phyloP scores from a whole-genome alignment of 2,888 invertebrate species.

The Erebia ligea region DNA sequence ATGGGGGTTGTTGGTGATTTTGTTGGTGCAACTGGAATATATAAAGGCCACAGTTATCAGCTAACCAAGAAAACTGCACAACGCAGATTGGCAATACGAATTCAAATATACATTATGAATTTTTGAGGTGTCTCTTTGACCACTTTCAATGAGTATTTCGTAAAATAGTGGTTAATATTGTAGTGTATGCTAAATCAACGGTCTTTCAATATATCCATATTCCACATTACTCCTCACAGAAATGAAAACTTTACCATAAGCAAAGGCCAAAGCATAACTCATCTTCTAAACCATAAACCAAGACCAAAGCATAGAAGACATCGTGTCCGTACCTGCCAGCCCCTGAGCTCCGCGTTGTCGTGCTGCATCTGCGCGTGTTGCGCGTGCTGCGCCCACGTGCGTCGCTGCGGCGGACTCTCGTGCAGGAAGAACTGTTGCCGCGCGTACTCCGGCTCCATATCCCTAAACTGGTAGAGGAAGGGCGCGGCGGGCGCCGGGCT shows the following conservation, averaged over 20 bases:
- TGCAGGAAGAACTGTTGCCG: slow-evolving; percentile 91
- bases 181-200: no score
- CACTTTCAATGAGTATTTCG: no score
- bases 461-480: slow-evolving; percentile 61
- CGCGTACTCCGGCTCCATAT: slow-evolving; percentile 58
- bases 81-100: no score
- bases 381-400: slow-evolving; percentile 86
- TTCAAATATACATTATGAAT: no score
- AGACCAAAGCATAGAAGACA: neutral
- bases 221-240: no score
- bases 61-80: neutral
- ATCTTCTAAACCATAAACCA: no score
- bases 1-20: slow-evolving; percentile 51
- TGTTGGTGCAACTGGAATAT: slow-evolving; percentile 66
- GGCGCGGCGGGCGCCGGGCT: slow-evolving; percentile 39
- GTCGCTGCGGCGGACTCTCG: slow-evolving; percentile 84
- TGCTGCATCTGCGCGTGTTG: slow-evolving; percentile 83
- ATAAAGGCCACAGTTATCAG: neutral
- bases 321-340: slow-evolving; percentile 68
- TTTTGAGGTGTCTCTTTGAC: no score
- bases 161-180: no score
- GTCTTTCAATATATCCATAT: no score
- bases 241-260: no score
- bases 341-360: slow-evolving; percentile 82
- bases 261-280: no score